Conservation (phyloP, 2,888 invertebrate genomes). For the Conistra vaccinii region DNA sequence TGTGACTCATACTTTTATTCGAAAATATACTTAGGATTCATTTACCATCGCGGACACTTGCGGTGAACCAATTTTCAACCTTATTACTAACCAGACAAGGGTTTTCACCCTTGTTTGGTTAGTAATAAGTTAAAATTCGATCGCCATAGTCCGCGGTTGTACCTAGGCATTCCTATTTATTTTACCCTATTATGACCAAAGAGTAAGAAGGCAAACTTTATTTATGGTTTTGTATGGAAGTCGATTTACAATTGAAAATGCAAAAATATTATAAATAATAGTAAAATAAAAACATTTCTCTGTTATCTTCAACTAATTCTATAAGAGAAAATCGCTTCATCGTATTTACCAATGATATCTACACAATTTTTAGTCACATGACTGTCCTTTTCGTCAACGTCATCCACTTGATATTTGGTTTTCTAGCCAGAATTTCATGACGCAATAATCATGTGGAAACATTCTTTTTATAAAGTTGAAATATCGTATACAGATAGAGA, state of each 20-base stretch:
- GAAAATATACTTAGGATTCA: background rate
- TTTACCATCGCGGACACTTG: background rate
- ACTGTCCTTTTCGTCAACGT: background rate
- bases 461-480: conserved; percentile 1
- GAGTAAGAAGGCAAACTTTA: background rate
- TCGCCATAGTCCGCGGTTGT: background rate
- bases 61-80: no score
- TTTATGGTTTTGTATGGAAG: background rate
- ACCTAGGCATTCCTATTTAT: background rate
- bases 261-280: background rate
- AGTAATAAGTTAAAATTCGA: no score
- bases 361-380: conserved; percentile 2
- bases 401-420: background rate
- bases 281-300: background rate
- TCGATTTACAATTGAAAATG: background rate
- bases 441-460: background rate
- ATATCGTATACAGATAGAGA: background rate
- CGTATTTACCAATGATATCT: background rate
- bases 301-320: background rate
- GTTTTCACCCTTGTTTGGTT: no score
- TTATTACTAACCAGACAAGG: no score
- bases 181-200: background rate
- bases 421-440: conserved; percentile 10
- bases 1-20: background rate
- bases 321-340: background rate